Base-by-base conservation (phyloP, 2,113 vertebrate genomes). In the Sceloporus tristichus region DNA sequence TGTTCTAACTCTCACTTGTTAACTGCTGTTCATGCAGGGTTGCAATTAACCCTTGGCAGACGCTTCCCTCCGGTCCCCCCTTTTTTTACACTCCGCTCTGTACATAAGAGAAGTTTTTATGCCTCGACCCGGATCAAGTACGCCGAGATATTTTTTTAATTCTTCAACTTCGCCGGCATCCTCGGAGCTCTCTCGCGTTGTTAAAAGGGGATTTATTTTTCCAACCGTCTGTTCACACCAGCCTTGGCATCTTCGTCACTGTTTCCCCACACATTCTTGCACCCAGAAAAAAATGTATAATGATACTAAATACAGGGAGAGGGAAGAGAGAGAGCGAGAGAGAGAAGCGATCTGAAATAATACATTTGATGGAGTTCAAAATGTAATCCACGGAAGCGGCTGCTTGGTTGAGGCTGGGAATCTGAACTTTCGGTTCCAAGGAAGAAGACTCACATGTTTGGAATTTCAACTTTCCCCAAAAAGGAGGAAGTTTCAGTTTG, bases 1-100 rank as follows among this genome's bases (percentile, higher is more conserved):
- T 98, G 97, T 98, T 98, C 97, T 95, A 95, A 97, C 96, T 97
- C 96, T 97, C 97, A 97, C 98, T 98, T 97, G 98, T 98, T 98
- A 98, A 98, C 98, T 98, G 97, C 97, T 98, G 98, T 96, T 97
- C 98, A 97, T 96, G 97, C 96, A 94, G 97, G 96, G 96, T 95
- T 97, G 97, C 97, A 98, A 97, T 98, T 98, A 98, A 98, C 97
- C 98, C 97, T 95, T 96, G 95, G 95, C 95, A 97, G 96, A 96
- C 95, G 96, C 94, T 94, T 94, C 91, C 95, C 93, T 92, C 95
- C 93, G 94, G 91, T 95, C 92, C 92, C 94, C 93, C 92, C 95
- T 91, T 91, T 93, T 93, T 95, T 95, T 94, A 81, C 91, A 92
- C 96, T 93, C 56, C 78, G 80, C 92, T 95, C 94, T 86, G 90